A percentile compares a stretch with the other conserved stretches of the same genome.
Evolutionary conservation across 2,113 vertebrate species (phyloP).

Genomic region (Anser brachyrhynchus): DNA sequence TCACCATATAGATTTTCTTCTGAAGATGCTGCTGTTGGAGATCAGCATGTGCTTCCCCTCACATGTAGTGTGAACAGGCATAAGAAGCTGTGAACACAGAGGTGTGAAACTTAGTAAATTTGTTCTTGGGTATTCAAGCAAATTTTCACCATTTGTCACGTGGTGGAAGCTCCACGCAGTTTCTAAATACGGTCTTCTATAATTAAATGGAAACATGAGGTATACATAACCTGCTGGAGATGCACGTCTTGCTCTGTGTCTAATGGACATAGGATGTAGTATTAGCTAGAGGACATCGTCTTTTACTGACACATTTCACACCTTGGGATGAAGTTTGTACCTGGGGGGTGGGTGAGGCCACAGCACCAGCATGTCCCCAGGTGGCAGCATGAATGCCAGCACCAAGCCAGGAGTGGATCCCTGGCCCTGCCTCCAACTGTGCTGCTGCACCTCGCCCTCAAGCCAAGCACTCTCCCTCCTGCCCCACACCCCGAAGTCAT

Average conservation of each 20-base stretch:
- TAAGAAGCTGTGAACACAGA: not conserved
- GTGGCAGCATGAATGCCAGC: not conserved
- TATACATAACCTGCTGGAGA: not conserved
- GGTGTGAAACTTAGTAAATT: not conserved
- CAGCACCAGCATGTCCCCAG: not conserved
- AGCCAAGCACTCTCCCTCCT: not conserved
- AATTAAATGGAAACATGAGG: not conserved
- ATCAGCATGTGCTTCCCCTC: not conserved
- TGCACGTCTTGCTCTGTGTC: not conserved
- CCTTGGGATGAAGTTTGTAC: not conserved
- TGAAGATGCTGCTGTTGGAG: not conserved
- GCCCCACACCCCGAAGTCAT: not conserved
- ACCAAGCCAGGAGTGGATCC: no score
- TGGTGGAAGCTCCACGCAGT: accelerated
- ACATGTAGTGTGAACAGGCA: not conserved
- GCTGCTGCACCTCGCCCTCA: not conserved
- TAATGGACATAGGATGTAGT: no score
- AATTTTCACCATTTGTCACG: accelerated
- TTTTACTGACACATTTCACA: not conserved
- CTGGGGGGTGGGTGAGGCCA: not conserved
- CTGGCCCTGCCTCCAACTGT: accelerated
- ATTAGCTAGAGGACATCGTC: not conserved
- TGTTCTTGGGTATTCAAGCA: not conserved
- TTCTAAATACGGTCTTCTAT: not conserved
- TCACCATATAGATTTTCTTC: accelerated